A percentile compares a stretch with the other conserved stretches of the same genome.
These are phyloP conservation scores for Elephantulus edwardii DNA, from an alignment of 2,113 vertebrate species.

Conservation along the genomic window DNA sequence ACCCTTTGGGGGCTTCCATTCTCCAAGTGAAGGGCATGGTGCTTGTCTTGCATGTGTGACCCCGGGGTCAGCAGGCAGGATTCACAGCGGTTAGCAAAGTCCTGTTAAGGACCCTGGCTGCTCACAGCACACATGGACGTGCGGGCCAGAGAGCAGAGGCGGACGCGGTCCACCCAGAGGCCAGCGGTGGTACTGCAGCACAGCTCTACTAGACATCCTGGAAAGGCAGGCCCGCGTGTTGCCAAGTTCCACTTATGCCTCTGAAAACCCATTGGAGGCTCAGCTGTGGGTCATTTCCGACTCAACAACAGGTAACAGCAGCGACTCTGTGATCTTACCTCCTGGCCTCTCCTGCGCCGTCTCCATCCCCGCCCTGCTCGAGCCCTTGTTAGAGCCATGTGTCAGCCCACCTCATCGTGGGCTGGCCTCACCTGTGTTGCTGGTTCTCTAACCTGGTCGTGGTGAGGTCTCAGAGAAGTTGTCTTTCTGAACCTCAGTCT, in stretches of 20 bases:
- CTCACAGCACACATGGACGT: background rate
- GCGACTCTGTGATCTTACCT: too few relatives aligned
- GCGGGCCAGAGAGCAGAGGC: background rate
- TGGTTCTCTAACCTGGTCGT: fast-evolving
- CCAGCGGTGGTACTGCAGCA: background rate
- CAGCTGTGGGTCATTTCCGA: too few relatives aligned
- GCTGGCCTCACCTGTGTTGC: fast-evolving
- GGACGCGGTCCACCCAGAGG: background rate
- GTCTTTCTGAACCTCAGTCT: background rate
- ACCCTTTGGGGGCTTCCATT: too few relatives aligned
- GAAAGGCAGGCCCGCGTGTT: too few relatives aligned
- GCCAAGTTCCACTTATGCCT: too few relatives aligned
- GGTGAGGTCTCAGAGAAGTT: fast-evolving
- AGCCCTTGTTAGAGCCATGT: too few relatives aligned
- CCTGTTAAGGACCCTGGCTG: fast-evolving
- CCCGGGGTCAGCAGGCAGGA: background rate
- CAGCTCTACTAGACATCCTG: fast-evolving
- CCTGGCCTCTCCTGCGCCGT: too few relatives aligned
- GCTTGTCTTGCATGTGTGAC: fast-evolving
- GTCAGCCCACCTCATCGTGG: too few relatives aligned
- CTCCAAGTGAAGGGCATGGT: background rate
- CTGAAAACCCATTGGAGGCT: too few relatives aligned
- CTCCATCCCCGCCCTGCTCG: too few relatives aligned
- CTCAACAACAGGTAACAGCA: too few relatives aligned
- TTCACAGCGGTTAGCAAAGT: background rate